These are phyloP conservation scores for Mus pahari DNA, from an alignment of 2,113 vertebrate genomes.

Conservation along the genomic window DNA sequence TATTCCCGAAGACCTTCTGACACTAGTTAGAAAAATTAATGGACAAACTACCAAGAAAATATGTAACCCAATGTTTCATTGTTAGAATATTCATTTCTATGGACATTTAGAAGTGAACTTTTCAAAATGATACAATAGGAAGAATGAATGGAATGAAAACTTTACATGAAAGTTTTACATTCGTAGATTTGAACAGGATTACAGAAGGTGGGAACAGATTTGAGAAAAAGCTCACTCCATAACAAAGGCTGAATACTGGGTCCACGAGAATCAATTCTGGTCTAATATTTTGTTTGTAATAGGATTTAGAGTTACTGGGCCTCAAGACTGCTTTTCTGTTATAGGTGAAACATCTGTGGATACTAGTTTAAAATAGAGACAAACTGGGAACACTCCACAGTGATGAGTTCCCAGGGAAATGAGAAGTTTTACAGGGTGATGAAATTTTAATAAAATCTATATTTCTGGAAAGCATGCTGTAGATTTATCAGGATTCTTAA, in stretches of 20 bases:
- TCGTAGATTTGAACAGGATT: not conserved
- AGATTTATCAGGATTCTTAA: not conserved
- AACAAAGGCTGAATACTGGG: fast-evolving
- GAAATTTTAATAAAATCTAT: not conserved
- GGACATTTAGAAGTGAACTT: not conserved
- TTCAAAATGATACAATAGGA: not conserved
- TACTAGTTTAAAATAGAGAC: not conserved
- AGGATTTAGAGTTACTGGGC: not conserved
- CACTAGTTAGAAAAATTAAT: not conserved
- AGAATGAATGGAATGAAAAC: not conserved
- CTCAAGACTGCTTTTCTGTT: not conserved
- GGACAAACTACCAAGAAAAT: not conserved
- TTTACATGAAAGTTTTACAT: fast-evolving
- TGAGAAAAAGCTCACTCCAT: fast-evolving
- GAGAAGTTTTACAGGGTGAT: not conserved
- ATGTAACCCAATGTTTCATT: not conserved
- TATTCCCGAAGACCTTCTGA: not conserved
- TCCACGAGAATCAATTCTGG: not conserved
- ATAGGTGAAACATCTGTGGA: not conserved
- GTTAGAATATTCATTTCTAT: not conserved
- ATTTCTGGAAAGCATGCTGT: not conserved
- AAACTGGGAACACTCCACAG: not conserved
- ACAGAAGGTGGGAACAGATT: fast-evolving
- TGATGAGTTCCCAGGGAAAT: not conserved
- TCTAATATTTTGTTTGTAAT: not conserved